Conservation (phyloP, 2,888 invertebrate genomes). For the Xestia rhomboidea region DNA sequence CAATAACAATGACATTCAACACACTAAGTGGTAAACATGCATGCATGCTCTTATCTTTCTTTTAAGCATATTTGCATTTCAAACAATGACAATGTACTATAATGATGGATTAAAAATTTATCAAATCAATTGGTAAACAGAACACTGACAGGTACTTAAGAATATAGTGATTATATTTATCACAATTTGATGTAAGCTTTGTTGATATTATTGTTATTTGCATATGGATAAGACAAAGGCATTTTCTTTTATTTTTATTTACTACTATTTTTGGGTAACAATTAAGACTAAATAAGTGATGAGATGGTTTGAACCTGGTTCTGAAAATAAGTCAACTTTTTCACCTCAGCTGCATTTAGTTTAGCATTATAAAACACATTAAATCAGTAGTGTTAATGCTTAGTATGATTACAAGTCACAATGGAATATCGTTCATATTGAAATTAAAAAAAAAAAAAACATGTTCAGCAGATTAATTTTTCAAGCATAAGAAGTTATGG, state of each 20-base stretch:
- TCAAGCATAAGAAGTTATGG: neutral
- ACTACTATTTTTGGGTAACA: neutral
- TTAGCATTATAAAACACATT: no score
- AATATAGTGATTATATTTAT: neutral
- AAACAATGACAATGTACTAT: slow-evolving; percentile 35
- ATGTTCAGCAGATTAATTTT: neutral
- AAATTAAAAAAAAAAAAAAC: no score
- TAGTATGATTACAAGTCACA: no score
- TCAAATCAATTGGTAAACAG: slow-evolving; percentile 33
- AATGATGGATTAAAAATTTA: slow-evolving; percentile 21
- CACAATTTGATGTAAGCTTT: neutral
- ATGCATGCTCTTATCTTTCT: slow-evolving; percentile 39
- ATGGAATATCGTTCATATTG: no score
- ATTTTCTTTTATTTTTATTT: neutral
- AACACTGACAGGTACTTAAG: slow-evolving; percentile 8
- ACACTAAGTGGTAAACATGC: slow-evolving; percentile 37
- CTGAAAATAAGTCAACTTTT: neutral
- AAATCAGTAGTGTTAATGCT: no score
- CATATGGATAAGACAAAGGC: neutral
- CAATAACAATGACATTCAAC: slow-evolving; percentile 49
- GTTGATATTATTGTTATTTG: slow-evolving; percentile 1
- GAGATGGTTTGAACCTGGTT: neutral
- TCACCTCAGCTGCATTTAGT: no score
- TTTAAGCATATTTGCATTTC: slow-evolving; percentile 25
- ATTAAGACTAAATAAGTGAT: neutral